phyloP scores from a whole-genome alignment of 2,888 invertebrate genomes.

The Clunio marinus region DNA sequence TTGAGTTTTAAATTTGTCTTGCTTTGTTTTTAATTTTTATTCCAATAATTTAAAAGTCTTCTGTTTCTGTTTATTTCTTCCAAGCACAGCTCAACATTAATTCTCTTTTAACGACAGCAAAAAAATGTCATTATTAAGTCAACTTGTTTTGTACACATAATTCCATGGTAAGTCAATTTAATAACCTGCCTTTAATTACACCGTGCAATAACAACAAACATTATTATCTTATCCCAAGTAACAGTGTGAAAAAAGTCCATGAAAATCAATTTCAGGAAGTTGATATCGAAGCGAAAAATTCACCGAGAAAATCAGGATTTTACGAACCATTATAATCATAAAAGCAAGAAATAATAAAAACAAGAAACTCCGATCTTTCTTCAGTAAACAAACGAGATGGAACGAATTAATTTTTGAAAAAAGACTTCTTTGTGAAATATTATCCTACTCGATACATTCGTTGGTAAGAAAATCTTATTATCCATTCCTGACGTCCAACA shows the following conservation, averaged over 20 bases:
- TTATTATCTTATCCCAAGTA: not conserved
- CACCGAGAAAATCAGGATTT: conserved; percentile 32
- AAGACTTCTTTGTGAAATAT: conserved; percentile 14
- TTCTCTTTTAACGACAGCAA: too few species aligned
- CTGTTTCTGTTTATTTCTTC: too few species aligned
- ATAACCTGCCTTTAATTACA: too few species aligned
- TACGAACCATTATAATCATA: conserved; percentile 11
- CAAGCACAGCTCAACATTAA: too few species aligned
- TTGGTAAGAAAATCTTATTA: too few species aligned
- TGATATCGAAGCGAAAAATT: conserved; percentile 29
- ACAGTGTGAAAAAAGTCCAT: conserved; percentile 8
- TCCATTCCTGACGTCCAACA: conserved; percentile 38
- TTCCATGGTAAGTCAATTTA: too few species aligned
- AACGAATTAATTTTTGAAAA: conserved; percentile 24
- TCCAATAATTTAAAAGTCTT: too few species aligned
- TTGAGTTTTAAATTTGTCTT: too few species aligned
- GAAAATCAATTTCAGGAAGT: conserved; percentile 30
- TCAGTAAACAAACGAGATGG: conserved; percentile 37
- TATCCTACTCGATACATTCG: not conserved
- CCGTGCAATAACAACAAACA: too few species aligned
- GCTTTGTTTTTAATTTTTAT: too few species aligned
- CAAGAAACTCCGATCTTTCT: not conserved
- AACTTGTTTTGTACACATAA: too few species aligned
- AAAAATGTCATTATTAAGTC: too few species aligned
- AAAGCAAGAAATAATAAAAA: conserved; percentile 8